Percentiles rank a stretch among this genome's conserved stretches.
Evolutionary conservation across 2,797 vertebrate species (phyloP).

Genomic region (Eulemur rubriventer): DNA sequence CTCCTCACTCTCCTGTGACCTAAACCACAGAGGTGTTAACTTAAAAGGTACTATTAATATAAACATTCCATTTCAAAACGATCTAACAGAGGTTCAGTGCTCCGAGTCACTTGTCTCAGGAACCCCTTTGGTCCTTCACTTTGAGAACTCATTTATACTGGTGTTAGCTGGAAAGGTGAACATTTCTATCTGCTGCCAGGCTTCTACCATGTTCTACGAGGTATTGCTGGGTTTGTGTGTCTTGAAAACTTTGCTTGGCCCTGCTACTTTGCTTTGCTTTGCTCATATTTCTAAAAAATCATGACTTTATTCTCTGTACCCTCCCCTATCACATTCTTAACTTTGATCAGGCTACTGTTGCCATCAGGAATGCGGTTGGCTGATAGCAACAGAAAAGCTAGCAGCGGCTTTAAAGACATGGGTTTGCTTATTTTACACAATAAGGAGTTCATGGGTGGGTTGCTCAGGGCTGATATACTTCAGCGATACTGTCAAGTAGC

Average conservation of each 20-base stretch:
- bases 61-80: not conserved
- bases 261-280: constrained; percentile 20
- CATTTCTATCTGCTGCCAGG: not conserved
- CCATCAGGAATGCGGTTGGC: not conserved
- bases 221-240: not conserved
- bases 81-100: not conserved
- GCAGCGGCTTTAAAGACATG: not conserved
- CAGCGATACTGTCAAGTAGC: not conserved
- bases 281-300: not conserved
- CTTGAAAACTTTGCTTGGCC: not conserved
- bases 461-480: not conserved
- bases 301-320: not conserved
- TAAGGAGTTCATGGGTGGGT: not conserved
- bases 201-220: not conserved
- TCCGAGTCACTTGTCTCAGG: not conserved
- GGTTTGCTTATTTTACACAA: not conserved
- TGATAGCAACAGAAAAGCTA: not conserved
- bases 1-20: not conserved
- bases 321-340: not conserved
- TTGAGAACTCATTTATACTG: not conserved
- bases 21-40: not conserved
- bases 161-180: not conserved
- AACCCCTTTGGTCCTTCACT: not conserved
- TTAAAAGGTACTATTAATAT: not conserved
- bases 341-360: not conserved